Evolutionary conservation across 2,888 invertebrate species (phyloP), one percentile per base, ranked within the genome.

Genomic region (Rhimphoctona megacephalus): DNA sequence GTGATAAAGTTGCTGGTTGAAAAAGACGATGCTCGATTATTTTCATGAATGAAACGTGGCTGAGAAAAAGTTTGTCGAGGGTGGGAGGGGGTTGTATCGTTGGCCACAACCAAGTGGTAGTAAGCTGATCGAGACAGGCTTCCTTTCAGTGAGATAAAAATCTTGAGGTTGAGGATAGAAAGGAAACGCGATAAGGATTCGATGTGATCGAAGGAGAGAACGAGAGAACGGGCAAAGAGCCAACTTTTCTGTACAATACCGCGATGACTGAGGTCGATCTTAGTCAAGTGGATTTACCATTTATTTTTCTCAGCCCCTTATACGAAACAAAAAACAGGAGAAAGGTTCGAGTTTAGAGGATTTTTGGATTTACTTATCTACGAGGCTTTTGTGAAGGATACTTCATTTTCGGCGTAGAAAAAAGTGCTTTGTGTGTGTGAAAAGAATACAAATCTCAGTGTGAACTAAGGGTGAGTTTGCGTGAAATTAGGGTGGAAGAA

Each of bases 151-250:
- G 57, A 61, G 76, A 76, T 61, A 25, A 46, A 57, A 52, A 52
- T 72, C 72, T 52, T 17, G 30, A 7, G 49, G 30, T 46, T 25
- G 54, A 49, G 46, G 11, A 66, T 64, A n/a, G 43, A 54, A 64
- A 33, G 81, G 54, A 73, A 76, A 72, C 46, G 46, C 81, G 77
- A 73, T 82, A 85, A 78, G 81, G 85, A 78, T 81, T 78, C 67
- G 39, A 69, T 78, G 61, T 73, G 73, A 78, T 85, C 85, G 76
- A 57, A 30, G 22, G 52, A 36, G 52, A 72, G 5, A 30, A 30
- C 1, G 17, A 61, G 30, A 5, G 25, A 30, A 30, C 3, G 39
- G 73, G 54, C 36, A 57, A 39, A 57, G 39, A 72, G 57, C 70
- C 61, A 70, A 69, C 61, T 52, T 36, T 61, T 64, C 61, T 30